These are phyloP conservation scores for Zoanthus sansibaricus DNA, from an alignment of 92 coral and sea anemone species.

Conservation along the genomic window DNA sequence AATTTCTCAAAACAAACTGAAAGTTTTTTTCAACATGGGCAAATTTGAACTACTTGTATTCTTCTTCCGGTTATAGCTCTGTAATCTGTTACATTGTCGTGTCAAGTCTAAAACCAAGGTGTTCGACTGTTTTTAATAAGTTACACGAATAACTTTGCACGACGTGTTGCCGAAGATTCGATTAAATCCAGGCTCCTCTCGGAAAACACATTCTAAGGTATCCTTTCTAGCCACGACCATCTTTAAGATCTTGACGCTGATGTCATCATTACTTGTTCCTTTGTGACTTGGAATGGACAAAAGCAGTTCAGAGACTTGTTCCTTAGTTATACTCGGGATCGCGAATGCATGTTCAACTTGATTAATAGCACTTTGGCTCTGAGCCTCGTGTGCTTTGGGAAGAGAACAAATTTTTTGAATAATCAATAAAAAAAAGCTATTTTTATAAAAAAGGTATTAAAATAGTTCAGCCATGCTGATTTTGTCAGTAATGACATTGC, in stretches of 20 bases:
- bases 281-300: slow-evolving; percentile 62
- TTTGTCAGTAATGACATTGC: not conserved
- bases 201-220: no score
- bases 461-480: slow-evolving; percentile 33
- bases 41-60: no score
- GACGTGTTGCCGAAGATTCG: no score
- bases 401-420: slow-evolving; percentile 36
- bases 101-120: no score
- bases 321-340: slow-evolving; percentile 42
- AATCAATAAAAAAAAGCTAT: slow-evolving; percentile 29
- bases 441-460: not conserved
- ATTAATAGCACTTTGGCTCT: slow-evolving; percentile 7
- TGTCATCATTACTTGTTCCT: slow-evolving; percentile 65
- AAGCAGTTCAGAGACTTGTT: slow-evolving; percentile 43
- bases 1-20: no score
- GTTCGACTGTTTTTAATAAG: no score
- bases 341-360: slow-evolving; percentile 31
- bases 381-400: slow-evolving; percentile 1
- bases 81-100: no score
- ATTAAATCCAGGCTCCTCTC: no score
- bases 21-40: no score
- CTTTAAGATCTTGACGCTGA: slow-evolving; percentile 46
- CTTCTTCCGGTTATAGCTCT: no score
- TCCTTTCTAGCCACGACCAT: no score
- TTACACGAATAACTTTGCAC: no score